Base-by-base conservation (phyloP, 2,888 invertebrate species). In the Drosophila nr. fundita region DNA sequence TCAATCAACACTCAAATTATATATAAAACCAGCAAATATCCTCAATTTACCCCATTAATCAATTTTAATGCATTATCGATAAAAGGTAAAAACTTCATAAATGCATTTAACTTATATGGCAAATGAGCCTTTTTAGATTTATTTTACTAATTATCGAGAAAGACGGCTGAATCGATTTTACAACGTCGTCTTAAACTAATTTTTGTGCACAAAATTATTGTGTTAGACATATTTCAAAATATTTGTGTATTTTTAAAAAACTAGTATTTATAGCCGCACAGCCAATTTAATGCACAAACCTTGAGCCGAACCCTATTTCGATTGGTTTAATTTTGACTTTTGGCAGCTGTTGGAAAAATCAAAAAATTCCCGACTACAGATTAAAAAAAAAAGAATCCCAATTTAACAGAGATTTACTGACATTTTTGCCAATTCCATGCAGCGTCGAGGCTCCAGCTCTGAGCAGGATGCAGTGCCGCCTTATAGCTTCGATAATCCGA, bases 381-480 rank as follows among this genome's bases (percentile, higher is more conserved):
- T 15, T 32, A 3, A 50, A 21, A 29, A 11, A 27, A 24, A 36
- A 30, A 42, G 18, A 11, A 11, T 11, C 27, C 4, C 1, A 15
- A 24, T 42, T 42, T 21, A 62, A 57, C 36, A 30, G 45, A 57
- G 24, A 32, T 52, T 53, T 54, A 30, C 40, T 38, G 21, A 27
- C 40, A 21, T 27, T 36, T 29, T 45, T 54, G 59, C 34, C 13
- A 59, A 21, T 65, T 40, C 62, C 61, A 61, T 29, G 42, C 80
- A 92, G 91, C 91, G 87, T 30, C 91, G 89, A 67, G 74, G 87
- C 68, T 90, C 92, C 71, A 91, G 91, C 81, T 91, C 91, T 71
- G 93, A 93, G 73, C 91, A 92, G 73, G 93, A 93, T 82, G 91
- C 91, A 63, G 93, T 92, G 71, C 93, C 93, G 66, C 93, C 93